Evolutionary conservation across 2,113 vertebrate genomes (phyloP), one percentile per base, ranked within the genome.

Genomic region (Myiagra hebetior): DNA sequence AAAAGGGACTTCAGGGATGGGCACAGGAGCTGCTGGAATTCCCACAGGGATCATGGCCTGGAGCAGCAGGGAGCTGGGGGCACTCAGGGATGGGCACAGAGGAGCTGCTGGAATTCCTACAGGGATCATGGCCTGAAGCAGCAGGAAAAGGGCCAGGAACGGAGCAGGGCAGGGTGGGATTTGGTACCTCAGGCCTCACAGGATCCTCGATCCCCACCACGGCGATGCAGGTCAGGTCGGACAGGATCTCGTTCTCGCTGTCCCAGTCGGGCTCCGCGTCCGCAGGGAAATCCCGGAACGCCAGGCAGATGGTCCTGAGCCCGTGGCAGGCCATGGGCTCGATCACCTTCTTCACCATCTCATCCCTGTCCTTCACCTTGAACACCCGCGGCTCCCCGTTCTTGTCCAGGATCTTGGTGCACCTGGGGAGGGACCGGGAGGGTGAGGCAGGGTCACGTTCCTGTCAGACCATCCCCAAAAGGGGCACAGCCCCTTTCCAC

Each of bases 171-270:
- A 4, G 33, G 30, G 9, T 4, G 11, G 70, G 24, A 35, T 12
- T 35, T 0, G 1, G 75, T 93, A 99, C 99, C 99, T 99, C 99
- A 1, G 98, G 99, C 85, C 99, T 98, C 60, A 99, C 99, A 3
- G 99, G 99, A 52, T 99, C 99, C 96, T 99, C 99, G 28, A 99
- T 99, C 73, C 99, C 99, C 27, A 99, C 99, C 90, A 99, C 99
- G 0, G 97, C 94, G 1, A 99, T 98, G 95, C 99, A 99, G 83
- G 98, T 99, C 73, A 99, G 98, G 7, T 99, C 98, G 1, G 97
- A 98, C 75, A 99, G 97, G 97, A 99, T 98, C 15, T 99, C 99
- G 0, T 86, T 98, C 97, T 99, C 99, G 0, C 81, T 98, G 94
- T 99, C 99, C 99, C 99, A 99, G 24, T 98, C 84, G 0, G 99